Evolutionary conservation across 2,888 invertebrate genomes (phyloP).

Genomic region (Hecatera dysodea): DNA sequence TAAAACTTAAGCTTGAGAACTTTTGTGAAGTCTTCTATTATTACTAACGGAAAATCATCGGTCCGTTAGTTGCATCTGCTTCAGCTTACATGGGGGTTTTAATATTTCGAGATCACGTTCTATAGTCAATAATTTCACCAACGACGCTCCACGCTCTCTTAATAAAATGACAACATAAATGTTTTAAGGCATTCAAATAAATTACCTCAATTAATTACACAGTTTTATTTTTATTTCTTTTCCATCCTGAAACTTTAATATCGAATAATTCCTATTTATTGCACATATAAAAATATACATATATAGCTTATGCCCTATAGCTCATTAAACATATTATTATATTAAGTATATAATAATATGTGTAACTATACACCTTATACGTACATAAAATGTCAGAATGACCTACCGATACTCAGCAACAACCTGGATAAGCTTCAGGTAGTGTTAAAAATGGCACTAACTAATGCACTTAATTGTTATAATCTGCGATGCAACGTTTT

Average conservation of each 20-base stretch:
- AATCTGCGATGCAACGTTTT: background rate
- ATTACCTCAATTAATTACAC: background rate
- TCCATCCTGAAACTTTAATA: slow-evolving; percentile 46
- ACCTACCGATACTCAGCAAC: background rate
- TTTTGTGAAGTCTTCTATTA: background rate
- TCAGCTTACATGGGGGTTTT: background rate
- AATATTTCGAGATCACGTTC: slow-evolving; percentile 23
- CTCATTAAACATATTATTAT: too few relatives aligned
- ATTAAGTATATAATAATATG: too few relatives aligned
- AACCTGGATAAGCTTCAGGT: slow-evolving; percentile 22
- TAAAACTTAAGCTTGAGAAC: background rate
- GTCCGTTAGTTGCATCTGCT: background rate
- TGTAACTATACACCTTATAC: too few relatives aligned
- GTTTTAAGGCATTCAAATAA: slow-evolving; percentile 36
- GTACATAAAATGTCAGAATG: background rate
- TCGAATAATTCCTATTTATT: slow-evolving; percentile 31
- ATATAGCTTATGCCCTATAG: background rate
- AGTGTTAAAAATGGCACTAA: background rate
- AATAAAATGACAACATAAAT: slow-evolving; percentile 20
- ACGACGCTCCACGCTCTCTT: slow-evolving; percentile 42
- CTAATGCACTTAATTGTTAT: background rate
- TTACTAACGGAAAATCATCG: background rate
- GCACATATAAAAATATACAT: background rate
- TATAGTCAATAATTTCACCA: background rate
- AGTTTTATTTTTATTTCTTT: slow-evolving; percentile 10